Base-by-base conservation (phyloP, 2,113 vertebrate genomes). In the Tylochromis polylepis region DNA sequence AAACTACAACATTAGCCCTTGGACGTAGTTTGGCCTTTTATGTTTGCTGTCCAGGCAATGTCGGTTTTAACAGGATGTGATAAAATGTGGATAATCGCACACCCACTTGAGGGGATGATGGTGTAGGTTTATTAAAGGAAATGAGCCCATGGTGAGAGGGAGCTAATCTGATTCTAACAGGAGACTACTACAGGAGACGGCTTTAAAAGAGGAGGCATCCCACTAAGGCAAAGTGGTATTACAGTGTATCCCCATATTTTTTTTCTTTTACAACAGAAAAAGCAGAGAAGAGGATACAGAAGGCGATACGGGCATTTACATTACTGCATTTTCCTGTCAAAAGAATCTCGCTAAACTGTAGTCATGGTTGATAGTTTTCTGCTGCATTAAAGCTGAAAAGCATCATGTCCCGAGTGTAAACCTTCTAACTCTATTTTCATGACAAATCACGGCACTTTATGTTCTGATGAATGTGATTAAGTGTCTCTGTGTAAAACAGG, bases 61-160 rank as follows among this genome's bases (percentile, higher is more conserved):
- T 56, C 31, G 38, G 58, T 58, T 92, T 95, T 93, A 94, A 94
- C 89, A 92, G 90, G 87, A 88, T 81, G 93, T 59, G 92, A 93
- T 95, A 92, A 94, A 95, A 94, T 51, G 88, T 79, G 82, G 88
- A 85, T 92, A 93, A 95, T 94, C 88, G 90, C 88, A 93, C 88
- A 86, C 89, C 92, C 93, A 94, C 94, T 95, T 92, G 91, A 95
- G 88, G 85, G 89, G 80, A 93, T 93, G 93, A 95, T 93, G 91
- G 89, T 85, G 89, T 90, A 90, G 89, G 87, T 94, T 94, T 93
- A 95, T 93, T 92, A 94, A 93, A 91, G 83, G 88, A 91, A 93
- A 93, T 88, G 88, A 89, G 84, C 85, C 89, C 49, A 55, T 43
- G 79, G 85, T 80, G 49, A 78, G 82, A 62, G 81, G 31, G 86